Percentiles rank a stretch among this genome's conserved stretches.
These are phyloP conservation scores for Lithobates pipiens DNA, from an alignment of 2,797 vertebrate species.

Conservation along the genomic window DNA sequence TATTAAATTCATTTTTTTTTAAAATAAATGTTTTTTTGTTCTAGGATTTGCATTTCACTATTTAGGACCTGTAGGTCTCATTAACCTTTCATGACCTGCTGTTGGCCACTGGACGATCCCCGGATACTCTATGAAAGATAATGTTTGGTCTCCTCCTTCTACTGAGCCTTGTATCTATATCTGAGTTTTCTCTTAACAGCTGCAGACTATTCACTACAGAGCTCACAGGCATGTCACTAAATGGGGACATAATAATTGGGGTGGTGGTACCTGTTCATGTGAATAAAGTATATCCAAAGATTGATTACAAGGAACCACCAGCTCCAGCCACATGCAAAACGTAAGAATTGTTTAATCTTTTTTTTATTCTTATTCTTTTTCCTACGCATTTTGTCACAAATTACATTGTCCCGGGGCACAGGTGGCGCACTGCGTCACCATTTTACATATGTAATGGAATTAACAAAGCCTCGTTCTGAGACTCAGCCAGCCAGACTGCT, in stretches of 20 bases:
- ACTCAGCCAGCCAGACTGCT: too few relatives aligned
- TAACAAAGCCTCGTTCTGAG: too few relatives aligned
- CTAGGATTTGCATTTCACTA: too few relatives aligned
- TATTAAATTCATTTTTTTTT: too few relatives aligned
- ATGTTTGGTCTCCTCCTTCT: constrained; percentile 22
- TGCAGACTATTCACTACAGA: constrained; percentile 15
- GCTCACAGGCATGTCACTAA: constrained; percentile 6
- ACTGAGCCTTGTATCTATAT: background rate
- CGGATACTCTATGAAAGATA: background rate
- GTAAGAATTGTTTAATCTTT: constrained; percentile 8
- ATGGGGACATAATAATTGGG: constrained; percentile 26
- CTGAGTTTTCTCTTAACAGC: background rate
- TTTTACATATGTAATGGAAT: too few relatives aligned
- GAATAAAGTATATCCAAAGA: constrained; percentile 21
- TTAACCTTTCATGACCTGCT: background rate
- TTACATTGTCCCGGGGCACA: too few relatives aligned
- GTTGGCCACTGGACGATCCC: background rate
- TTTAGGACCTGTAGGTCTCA: too few relatives aligned
- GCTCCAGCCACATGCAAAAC: constrained; percentile 22
- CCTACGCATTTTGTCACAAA: too few relatives aligned
- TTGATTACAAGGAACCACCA: background rate
- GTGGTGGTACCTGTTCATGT: constrained; percentile 38
- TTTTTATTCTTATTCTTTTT: too few relatives aligned
- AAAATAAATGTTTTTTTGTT: too few relatives aligned
- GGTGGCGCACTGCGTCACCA: too few relatives aligned